Evolutionary conservation across 2,797 vertebrate genomes (phyloP), one percentile per base, ranked within the genome.

Genomic region (Vespertilio murinus): DNA sequence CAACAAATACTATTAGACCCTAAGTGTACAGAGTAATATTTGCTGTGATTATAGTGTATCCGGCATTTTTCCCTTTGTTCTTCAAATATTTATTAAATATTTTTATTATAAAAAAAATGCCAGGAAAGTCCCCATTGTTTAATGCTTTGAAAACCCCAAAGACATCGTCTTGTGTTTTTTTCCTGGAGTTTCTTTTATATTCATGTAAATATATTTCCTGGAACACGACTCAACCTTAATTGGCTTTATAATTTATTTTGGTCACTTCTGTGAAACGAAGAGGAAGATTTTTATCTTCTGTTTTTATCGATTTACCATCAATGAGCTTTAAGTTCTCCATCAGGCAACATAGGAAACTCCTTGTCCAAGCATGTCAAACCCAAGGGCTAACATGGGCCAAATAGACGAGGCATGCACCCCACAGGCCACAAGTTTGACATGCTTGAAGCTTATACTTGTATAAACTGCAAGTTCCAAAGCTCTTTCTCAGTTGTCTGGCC

Each of bases 71-170:
- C 13, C 45, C 13, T 47, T 47, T 14, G 13, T 47, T 47, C 45
- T 47, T 47, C 45, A 47, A 47, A 47, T 47, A 47, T 47, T 47
- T 11, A 47, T 47, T 12, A 47, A 47, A 11, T 47, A 47, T 47
- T 47, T 47, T 47, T 47, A 47, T 14, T 47, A 47, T 47, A 47
- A 9, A 1, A 42, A 42, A 97, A 97, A 95, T 14, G 14, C 49
- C 49, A 95, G 96, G 95, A 93, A 98, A 98, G 97, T 97, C 95
- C 97, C 95, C 30, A 69, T 49, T 79, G 71, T 49, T 88, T 18
- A 56, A 87, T 91, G 81, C 91, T 86, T 81, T 89, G 40, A 94
- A 93, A 94, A 73, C 23, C 80, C 90, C 81, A 40, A 82, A 83
- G 33, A 49, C 90, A 81, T 11, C 67, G 35, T 94, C 91, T 94